These are phyloP conservation scores for Sthenelais limicola DNA, from an alignment of 2,888 invertebrate genomes.

Conservation along the genomic window DNA sequence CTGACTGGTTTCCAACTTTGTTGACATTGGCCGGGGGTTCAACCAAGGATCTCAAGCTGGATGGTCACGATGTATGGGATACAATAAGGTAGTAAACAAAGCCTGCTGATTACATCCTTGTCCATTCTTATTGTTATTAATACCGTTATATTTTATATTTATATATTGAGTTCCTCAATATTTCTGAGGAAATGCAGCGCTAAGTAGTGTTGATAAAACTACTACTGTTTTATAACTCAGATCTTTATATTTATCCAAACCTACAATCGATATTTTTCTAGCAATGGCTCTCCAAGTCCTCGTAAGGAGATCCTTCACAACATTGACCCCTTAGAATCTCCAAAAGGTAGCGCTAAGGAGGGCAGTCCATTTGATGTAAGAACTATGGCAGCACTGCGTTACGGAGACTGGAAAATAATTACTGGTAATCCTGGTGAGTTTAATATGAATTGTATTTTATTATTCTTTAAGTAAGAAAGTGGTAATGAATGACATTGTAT, in stretches of 20 bases:
- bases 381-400: slow-evolving; percentile 63
- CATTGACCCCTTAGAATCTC: slow-evolving; percentile 78
- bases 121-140: no score
- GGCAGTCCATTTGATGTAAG: slow-evolving; percentile 59
- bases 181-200: no score
- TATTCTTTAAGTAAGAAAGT: no score
- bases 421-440: slow-evolving; percentile 67
- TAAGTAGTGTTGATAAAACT: no score
- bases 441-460: no score
- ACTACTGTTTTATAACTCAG: no score
- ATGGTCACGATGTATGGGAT: slow-evolving; percentile 67
- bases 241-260: no score
- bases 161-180: no score
- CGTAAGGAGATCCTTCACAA: slow-evolving; percentile 79
- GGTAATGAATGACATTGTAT: no score
- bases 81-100: slow-evolving; percentile 67
- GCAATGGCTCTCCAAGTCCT: slow-evolving; percentile 52
- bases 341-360: slow-evolving; percentile 49
- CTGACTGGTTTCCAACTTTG: slow-evolving; percentile 70
- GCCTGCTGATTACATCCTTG: no score
- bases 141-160: no score
- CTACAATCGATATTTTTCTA: no score
- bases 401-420: slow-evolving; percentile 66
- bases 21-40: slow-evolving; percentile 61
- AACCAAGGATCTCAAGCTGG: slow-evolving; percentile 62